Base-by-base conservation (phyloP, 2,113 vertebrate genomes). In the Ailuropoda melanoleuca region DNA sequence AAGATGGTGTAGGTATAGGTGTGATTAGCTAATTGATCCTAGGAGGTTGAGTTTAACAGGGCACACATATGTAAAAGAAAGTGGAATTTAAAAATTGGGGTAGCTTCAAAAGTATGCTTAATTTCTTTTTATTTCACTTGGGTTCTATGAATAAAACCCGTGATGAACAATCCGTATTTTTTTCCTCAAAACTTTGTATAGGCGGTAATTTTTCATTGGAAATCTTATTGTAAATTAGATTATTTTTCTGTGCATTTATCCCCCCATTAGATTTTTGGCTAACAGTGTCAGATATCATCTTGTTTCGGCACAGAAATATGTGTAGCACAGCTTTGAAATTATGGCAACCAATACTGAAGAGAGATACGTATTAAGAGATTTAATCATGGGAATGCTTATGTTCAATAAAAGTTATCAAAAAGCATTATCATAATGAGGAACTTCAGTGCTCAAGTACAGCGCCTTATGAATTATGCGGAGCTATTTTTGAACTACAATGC, bases 391-490 rank as follows among this genome's bases (percentile, higher is more conserved):
- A 66, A 83, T 39, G 17, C 85, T 97, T 96, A 91, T 89, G 95
- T 88, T 96, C 92, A 94, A 95, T 96, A 97, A 97, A 98, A 97
- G 74, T 98, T 66, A 97, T 90, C 94, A 90, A 97, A 97, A 97
- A 80, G 6, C 46, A 94, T 98, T 97, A 97, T 87, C 88, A 86
- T 94, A 96, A 97, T 96, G 93, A 97, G 18, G 37, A 56, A 17
- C 18, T 83, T 97, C 77, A 91, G 70, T 92, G 29, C 2, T 95
- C 56, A 19, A 94, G 15, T 17, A 96, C 34, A 92, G 50, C 64
- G 97, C 56, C 53, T 97, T 87, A 93, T 93, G 58, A 98, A 97
- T 98, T 98, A 96, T 97, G 93, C 31, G 23, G 62, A 97, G 66
- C 43, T 98, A 89, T 95, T 97, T 85, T 95, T 90, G 96, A 98